Conservation (phyloP, 2,797 vertebrate species). For the Telmatherina bonti region DNA sequence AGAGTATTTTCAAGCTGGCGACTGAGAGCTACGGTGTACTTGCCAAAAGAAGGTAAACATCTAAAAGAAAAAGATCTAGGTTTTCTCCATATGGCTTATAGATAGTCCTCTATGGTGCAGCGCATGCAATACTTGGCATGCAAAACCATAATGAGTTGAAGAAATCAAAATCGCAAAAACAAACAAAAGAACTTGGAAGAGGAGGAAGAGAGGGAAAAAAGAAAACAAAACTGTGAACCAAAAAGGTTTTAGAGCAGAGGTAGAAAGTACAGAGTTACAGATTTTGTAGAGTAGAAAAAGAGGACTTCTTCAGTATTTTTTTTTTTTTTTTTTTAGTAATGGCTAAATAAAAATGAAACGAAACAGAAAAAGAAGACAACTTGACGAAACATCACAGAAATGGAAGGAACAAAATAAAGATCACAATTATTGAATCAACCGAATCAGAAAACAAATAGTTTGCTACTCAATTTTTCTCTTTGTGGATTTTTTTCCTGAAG, state of each 20-base stretch:
- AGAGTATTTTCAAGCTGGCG: constrained; percentile 72
- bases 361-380: constrained; percentile 87
- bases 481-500: constrained; percentile 94
- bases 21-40: constrained; percentile 80
- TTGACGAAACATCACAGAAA: constrained; percentile 96
- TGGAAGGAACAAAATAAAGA: constrained; percentile 93
- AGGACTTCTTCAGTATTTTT: constrained; percentile 84
- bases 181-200: constrained; percentile 82
- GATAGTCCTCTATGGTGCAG: constrained; percentile 98
- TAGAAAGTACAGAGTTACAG: constrained; percentile 83
- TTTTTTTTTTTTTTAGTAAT: constrained; percentile 76
- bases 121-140: constrained; percentile 99
- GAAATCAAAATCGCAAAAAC: constrained; percentile 83
- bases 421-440: constrained; percentile 98
- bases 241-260: constrained; percentile 81
- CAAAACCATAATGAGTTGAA: constrained; percentile 92
- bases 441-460: constrained; percentile 94
- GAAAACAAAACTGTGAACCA: constrained; percentile 80
- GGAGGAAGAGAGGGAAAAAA: constrained; percentile 81
- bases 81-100: constrained; percentile 87
- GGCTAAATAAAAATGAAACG: constrained; percentile 84
- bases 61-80: constrained; percentile 86
- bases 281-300: constrained; percentile 81
- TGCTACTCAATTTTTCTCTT: constrained; percentile 89
- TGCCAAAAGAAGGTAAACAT: constrained; percentile 86